A percentile compares a stretch with the other conserved stretches of the same genome.
These are phyloP conservation scores for Strigamia maritima DNA, from an alignment of 2,888 invertebrate species.

Conservation along the genomic window DNA sequence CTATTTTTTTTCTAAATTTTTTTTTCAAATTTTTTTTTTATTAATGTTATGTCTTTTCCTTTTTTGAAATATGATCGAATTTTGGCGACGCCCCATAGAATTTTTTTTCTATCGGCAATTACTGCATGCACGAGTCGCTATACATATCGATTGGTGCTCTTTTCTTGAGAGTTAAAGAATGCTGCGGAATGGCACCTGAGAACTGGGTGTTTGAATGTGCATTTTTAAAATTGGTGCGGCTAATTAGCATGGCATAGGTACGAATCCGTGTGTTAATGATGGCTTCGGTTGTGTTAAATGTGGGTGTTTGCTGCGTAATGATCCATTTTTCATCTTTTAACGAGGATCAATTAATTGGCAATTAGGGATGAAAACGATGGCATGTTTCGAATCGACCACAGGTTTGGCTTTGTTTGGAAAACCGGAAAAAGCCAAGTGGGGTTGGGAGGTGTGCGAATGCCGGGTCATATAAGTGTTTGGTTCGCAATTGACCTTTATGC, in stretches of 20 bases:
- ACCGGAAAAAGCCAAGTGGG: not conserved
- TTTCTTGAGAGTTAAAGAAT: not conserved
- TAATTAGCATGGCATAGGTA: not conserved
- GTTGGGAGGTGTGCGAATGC: not conserved
- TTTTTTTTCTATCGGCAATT: not conserved
- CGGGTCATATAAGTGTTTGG: not conserved
- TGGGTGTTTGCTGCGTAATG: not conserved
- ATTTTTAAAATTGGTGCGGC: not conserved
- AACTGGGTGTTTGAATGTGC: not conserved
- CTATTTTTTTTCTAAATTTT: not conserved
- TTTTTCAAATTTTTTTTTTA: not conserved
- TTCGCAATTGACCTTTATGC: constrained; percentile 5
- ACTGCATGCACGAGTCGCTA: not conserved
- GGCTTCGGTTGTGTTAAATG: not conserved
- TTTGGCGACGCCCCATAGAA: not conserved
- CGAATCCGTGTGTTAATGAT: not conserved
- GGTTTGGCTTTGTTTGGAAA: not conserved
- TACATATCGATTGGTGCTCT: not conserved
- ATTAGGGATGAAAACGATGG: not conserved
- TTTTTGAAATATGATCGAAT: constrained; percentile 6
- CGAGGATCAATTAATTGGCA: constrained; percentile 10
- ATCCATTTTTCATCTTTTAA: constrained; percentile 10
- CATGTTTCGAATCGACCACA: constrained; percentile 1
- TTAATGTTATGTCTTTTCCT: not conserved
- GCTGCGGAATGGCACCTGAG: not conserved